A percentile compares a stretch with the other conserved stretches of the same genome.
These are phyloP conservation scores for Parnassius glacialis DNA, from an alignment of 2,888 invertebrate genomes.

Conservation along the genomic window DNA sequence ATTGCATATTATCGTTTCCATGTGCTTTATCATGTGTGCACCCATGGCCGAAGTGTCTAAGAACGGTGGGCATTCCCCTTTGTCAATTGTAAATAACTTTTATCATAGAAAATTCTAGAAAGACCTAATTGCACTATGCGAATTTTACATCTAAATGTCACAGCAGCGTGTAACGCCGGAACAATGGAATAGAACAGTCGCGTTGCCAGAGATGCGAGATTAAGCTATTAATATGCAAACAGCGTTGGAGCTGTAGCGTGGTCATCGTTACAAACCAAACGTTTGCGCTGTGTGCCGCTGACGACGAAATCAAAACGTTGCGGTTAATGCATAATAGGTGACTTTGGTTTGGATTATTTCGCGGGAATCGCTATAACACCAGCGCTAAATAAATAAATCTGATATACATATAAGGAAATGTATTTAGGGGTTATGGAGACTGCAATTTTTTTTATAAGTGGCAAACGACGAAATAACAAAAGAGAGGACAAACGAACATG, in stretches of 20 bases:
- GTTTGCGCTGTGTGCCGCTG: conserved; percentile 14
- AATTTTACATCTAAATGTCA: conserved; percentile 1
- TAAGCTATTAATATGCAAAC: conserved; percentile 36
- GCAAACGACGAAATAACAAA: no score
- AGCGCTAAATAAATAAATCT: no score
- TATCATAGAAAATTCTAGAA: no score
- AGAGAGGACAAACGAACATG: no score
- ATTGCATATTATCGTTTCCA: no score
- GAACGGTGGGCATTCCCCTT: no score
- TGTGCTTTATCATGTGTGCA: no score
- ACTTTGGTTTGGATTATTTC: neutral
- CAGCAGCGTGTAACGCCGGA: conserved; percentile 29
- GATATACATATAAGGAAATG: no score
- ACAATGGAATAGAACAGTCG: conserved; percentile 51
- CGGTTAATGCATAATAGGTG: conserved; percentile 9
- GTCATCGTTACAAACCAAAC: conserved; percentile 1
- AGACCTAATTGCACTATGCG: neutral
- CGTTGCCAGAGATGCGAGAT: conserved; percentile 45
- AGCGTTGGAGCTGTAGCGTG: conserved; percentile 14
- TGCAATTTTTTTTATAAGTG: no score
- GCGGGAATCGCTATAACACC: neutral
- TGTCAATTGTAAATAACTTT: no score
- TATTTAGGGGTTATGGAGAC: no score
- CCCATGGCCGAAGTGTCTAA: no score
- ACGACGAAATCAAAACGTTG: conserved; percentile 14